A percentile compares a stretch with the other conserved stretches of the same genome.
Conservation (phyloP, 2,113 vertebrate species). For the Calyptomena viridis region DNA sequence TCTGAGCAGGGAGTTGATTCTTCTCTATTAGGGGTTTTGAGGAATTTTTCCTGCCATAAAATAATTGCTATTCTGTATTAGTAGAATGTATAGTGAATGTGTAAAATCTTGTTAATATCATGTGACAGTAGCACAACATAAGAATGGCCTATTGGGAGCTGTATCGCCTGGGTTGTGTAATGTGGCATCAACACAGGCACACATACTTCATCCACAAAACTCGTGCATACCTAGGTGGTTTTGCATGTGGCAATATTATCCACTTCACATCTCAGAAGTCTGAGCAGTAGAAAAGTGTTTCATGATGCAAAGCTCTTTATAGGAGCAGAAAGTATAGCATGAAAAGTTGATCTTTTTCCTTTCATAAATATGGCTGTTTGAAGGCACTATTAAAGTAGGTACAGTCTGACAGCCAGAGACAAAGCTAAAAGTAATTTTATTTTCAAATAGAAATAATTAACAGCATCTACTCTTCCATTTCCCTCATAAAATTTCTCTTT, state of each 20-base stretch:
- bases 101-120: not conserved
- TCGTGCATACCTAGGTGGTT: not conserved
- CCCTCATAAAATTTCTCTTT: not conserved
- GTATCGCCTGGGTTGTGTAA: rapidly evolving
- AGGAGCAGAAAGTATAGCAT: not conserved
- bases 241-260: not conserved
- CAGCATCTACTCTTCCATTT: not conserved
- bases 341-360: not conserved
- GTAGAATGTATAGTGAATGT: not conserved
- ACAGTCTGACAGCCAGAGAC: not conserved
- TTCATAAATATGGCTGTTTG: not conserved
- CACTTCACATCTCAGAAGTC: not conserved
- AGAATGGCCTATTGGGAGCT: not conserved
- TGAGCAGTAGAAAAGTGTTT: not conserved
- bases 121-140: not conserved
- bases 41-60: not conserved
- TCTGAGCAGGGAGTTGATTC: not conserved
- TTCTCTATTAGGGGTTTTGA: not conserved
- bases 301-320: not conserved
- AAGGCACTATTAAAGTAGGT: not conserved
- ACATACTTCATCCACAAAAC: not conserved
- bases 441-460: not conserved
- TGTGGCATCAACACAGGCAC: not conserved
- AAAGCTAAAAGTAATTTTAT: not conserved
- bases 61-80: not conserved